Evolutionary conservation across 2,113 vertebrate species (phyloP), one percentile per base, ranked within the genome.

Genomic region (Periophthalmodon schlosseri): DNA sequence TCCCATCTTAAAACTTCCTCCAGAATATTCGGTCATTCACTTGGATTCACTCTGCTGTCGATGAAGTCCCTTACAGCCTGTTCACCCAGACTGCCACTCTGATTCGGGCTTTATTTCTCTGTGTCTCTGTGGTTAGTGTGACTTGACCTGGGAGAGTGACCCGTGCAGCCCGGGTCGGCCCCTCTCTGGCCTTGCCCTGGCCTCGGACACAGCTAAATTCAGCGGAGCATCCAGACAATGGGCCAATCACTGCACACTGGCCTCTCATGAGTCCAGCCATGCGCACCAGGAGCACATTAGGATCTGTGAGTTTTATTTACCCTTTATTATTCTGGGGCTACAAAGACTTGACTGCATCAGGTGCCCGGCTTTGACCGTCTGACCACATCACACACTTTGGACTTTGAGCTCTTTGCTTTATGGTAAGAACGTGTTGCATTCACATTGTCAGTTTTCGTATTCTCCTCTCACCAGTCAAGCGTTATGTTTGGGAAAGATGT

Each of bases 271-370:
- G 91, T 91, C 94, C 93, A 97, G 79, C 94, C 95, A 96, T 95
- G 96, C 93, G 92, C 95, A 96, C 95, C 90, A 93, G 92, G 94
- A 95, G 79, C 96, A 95, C 93, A 96, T 99, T 97, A 96, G 94
- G 91, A 93, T 78, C 79, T 82, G 80, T 84, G 77, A 67, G 76
- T 90, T 93, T 94, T 93, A 94, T 94, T 91, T 86, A 86, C 79
- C 69, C 91, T 91, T 91, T 92, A 93, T 92, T 91, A 39, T 65
- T 88, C 88, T 85, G 82, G 71, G 69, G 0, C 64, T 72, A 73
- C 91, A 94, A 91, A 91, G 90, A 88, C 85, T 91, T 85, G 91
- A 83, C 91, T 91, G 81, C 86, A 89, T 93, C 83, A 94, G 93
- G 94, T 94, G 93, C 90, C 24, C 87, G 69, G 54, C 81, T 80